Conservation (phyloP, 2,888 invertebrate species). For the Cynaeus angustus region DNA sequence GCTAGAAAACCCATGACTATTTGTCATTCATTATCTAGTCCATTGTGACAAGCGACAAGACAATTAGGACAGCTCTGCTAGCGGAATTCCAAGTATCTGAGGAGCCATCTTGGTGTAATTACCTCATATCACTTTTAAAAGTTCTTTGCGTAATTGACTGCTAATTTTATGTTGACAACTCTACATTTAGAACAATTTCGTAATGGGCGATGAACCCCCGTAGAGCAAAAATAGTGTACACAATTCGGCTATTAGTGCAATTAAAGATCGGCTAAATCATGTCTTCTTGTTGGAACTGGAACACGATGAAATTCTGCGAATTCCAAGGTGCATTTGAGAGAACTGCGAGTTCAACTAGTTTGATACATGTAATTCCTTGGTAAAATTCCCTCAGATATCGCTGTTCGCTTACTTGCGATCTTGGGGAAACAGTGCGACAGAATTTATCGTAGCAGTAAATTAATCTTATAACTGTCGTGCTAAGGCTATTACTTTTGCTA, state of each 20-base stretch:
- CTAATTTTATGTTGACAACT: conserved; percentile 36
- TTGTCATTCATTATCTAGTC: conserved; percentile 32
- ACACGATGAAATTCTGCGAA: no score
- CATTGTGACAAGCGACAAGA: conserved; percentile 30
- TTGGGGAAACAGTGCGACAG: no score
- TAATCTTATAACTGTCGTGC: no score
- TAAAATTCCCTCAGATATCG: no score
- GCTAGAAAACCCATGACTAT: conserved; percentile 8
- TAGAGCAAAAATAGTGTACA: conserved; percentile 14
- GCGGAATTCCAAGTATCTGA: conserved; percentile 1
- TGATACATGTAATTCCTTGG: no score
- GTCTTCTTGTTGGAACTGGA: no score
- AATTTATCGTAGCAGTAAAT: no score
- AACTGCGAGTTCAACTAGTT: no score
- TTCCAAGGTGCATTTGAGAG: no score
- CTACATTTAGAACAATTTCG: conserved; percentile 38
- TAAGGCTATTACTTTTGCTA: no score
- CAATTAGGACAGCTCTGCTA: conserved; percentile 16
- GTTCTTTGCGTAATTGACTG: conserved; percentile 30
- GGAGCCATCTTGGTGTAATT: conserved; percentile 9
- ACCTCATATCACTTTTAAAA: conserved; percentile 12
- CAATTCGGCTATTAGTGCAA: neutral
- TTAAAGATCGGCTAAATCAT: no score
- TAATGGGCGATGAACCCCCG: conserved; percentile 34
- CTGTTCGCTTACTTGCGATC: no score